These are phyloP conservation scores for Eretmochelys imbricata DNA, from an alignment of 2,113 vertebrate genomes.

Conservation along the genomic window DNA sequence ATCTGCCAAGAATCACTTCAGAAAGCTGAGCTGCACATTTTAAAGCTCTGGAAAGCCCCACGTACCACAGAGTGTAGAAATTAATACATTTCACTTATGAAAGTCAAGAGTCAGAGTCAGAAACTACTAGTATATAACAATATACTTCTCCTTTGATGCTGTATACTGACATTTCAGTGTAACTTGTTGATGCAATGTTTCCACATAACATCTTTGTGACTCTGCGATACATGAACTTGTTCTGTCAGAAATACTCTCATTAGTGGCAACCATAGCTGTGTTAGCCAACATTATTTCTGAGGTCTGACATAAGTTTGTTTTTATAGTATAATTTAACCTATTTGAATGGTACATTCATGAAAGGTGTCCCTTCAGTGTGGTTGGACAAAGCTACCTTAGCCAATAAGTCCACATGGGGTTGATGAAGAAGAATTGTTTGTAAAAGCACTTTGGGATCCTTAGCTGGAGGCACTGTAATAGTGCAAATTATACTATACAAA, in stretches of 20 bases:
- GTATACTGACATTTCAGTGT: background rate
- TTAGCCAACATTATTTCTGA: background rate
- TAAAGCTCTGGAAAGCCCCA: rapidly evolving
- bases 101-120: background rate
- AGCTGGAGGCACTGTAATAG: background rate
- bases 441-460: background rate
- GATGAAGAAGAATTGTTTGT: background rate
- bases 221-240: background rate
- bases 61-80: background rate
- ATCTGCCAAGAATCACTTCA: background rate
- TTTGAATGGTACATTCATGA: background rate
- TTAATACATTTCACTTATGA: background rate
- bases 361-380: background rate
- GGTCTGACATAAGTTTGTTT: background rate
- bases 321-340: background rate
- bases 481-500: background rate
- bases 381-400: background rate
- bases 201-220: background rate
- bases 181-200: background rate
- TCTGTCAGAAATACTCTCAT: background rate
- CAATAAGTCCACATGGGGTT: background rate
- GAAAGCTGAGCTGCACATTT: background rate
- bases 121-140: background rate
- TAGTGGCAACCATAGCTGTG: background rate
- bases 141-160: background rate